phyloP scores from a whole-genome alignment of 1,140 invertebrate species.

The Drosophila triauraria region DNA sequence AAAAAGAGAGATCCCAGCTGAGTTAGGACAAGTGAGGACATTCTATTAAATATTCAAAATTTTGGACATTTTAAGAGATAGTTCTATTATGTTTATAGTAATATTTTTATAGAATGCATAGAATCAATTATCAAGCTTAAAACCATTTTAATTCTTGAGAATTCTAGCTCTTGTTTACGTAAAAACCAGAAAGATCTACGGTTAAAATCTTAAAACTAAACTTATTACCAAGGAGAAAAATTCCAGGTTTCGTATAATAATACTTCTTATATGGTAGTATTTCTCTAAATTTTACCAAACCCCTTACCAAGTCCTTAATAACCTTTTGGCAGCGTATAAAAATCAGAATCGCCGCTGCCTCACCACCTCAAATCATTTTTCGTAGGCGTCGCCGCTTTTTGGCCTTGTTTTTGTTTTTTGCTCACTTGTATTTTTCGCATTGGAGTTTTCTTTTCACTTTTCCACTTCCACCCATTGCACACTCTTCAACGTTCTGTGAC shows the following conservation, averaged over 20 bases:
- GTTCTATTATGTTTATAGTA: no score
- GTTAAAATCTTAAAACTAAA: no score
- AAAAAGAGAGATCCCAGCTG: neutral
- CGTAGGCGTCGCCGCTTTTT: constrained; percentile 34
- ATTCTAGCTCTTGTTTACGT: no score
- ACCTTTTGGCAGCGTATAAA: neutral
- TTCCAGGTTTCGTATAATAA: no score
- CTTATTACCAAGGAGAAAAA: no score
- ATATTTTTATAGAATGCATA: no score
- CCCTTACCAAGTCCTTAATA: neutral
- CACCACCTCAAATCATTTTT: constrained; percentile 29
- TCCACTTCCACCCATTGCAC: constrained; percentile 22
- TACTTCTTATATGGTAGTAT: neutral
- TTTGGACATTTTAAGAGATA: no score
- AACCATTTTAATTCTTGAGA: no score
- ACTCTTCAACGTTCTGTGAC: constrained; percentile 34
- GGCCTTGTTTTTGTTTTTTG: constrained; percentile 34
- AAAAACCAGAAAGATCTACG: no score
- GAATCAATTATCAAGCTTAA: no score
- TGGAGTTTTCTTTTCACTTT: constrained; percentile 24
- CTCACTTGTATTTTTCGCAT: constrained; percentile 27
- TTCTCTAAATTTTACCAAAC: neutral
- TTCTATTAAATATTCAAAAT: neutral
- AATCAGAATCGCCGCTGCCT: constrained; percentile 13
- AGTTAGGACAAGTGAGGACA: neutral